Percentiles rank a stretch among this genome's conserved stretches.
phyloP scores from a whole-genome alignment of 2,113 vertebrate species.

The Canis aureus region DNA sequence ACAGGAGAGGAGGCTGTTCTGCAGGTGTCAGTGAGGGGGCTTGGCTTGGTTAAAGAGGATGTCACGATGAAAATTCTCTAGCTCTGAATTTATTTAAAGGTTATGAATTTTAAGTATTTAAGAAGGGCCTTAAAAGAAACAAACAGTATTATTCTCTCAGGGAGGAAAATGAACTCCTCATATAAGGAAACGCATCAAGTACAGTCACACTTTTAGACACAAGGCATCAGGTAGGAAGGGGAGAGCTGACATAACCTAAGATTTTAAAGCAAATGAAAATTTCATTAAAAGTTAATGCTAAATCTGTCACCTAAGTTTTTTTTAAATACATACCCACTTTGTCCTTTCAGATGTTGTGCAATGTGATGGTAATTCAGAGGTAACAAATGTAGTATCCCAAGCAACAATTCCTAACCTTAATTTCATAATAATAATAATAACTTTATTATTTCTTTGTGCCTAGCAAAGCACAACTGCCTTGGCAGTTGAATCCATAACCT shows the following conservation, averaged over 20 bases:
- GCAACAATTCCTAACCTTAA: background rate
- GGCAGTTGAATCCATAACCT: background rate
- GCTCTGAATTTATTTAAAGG: constrained; percentile 23
- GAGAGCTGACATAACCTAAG: background rate
- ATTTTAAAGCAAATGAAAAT: constrained; percentile 43
- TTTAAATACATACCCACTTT: background rate
- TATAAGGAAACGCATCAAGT: background rate
- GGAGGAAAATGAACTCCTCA: background rate
- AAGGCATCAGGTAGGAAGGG: background rate
- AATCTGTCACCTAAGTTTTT: background rate
- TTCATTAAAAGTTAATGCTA: background rate
- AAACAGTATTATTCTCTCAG: background rate
- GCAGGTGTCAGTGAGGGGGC: background rate
- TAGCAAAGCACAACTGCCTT: too few species aligned
- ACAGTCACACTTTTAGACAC: background rate
- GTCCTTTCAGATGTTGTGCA: constrained; percentile 34
- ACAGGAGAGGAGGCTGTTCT: background rate
- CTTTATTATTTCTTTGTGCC: too few species aligned
- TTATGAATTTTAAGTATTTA: background rate
- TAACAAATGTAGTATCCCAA: background rate
- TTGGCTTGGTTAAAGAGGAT: background rate
- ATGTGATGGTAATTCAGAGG: constrained; percentile 52
- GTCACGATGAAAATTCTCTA: constrained; percentile 17
- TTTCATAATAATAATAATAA: background rate
- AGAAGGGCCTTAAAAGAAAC: constrained; percentile 26